Evolutionary conservation across 2,113 vertebrate species (phyloP), one percentile per base, ranked within the genome.

Genomic region (Cyphomyrus plagiostoma): DNA sequence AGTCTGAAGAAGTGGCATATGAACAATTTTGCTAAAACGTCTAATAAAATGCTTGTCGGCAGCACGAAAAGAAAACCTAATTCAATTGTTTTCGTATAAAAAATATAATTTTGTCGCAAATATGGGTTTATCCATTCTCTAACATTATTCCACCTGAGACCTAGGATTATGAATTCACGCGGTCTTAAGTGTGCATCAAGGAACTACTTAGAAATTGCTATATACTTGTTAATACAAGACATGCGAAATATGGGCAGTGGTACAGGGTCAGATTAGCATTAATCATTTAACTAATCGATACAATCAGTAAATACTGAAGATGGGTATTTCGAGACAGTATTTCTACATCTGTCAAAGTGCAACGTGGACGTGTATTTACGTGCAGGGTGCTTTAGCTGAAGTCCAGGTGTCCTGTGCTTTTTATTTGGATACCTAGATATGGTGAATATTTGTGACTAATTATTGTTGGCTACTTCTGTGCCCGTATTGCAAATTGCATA

Each of bases 261-360:
- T 74, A 74, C 15, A 15, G 11, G 26, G 66, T 74, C 26, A 74
- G 66, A 74, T 74, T 3, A 70, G 62, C 62, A 70, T 66, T 26
- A 21, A 66, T 66, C 66, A 70, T 15, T 70, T 30, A 35, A 74
- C 9, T 74, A 26, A 30, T 74, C 66, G 66, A 74, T 74, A 74
- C 39, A 70, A 90, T 21, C 39, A 89, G 50, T 91, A 74, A 35
- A 35, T 74, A 15, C 66, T 30, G 11, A 30, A 74, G 66, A 74
- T 26, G 62, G 62, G n/a, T 70, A 74, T 74, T 35, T 9, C 66
- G 35, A 35, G 45, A 13, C 42, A 46, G 15, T 46, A 13, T 42
- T 39, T 46, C 11, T 83, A 48, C 21, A n/a, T 49, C 45, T 48
- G 83, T 9, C 45, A 48, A 85, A 85, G 21, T 85, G 42, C 83